These are phyloP conservation scores for Athalia cordata DNA, from an alignment of 2,888 invertebrate genomes.

Conservation along the genomic window DNA sequence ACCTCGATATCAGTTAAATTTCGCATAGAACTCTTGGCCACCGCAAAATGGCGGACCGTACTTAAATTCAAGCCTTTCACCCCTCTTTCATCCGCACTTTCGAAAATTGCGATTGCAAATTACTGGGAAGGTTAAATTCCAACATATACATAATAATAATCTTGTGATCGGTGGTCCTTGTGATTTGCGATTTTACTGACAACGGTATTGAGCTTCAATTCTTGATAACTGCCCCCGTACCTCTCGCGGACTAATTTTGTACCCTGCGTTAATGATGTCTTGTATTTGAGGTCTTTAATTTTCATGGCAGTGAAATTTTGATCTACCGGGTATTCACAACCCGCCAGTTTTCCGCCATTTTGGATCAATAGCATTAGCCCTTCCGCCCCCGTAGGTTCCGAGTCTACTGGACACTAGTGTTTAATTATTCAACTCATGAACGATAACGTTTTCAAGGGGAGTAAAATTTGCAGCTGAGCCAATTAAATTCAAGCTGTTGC, in stretches of 20 bases:
- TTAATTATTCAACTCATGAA: slow-evolving; percentile 19
- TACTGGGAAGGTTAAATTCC: too few relatives aligned
- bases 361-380: slow-evolving; percentile 39
- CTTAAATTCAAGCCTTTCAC: slow-evolving; percentile 7
- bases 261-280: too few relatives aligned
- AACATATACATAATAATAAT: too few relatives aligned
- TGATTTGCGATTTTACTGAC: too few relatives aligned
- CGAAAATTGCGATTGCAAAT: neutral
- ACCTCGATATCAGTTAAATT: slow-evolving; percentile 16
- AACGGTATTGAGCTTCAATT: too few relatives aligned
- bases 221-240: too few relatives aligned
- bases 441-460: neutral
- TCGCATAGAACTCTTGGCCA: slow-evolving; percentile 30
- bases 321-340: slow-evolving; percentile 4
- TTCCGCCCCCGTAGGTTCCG: neutral
- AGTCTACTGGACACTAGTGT: neutral
- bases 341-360: slow-evolving; percentile 41
- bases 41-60: slow-evolving; percentile 55
- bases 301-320: neutral
- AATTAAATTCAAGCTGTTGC: neutral
- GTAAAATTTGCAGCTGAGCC: neutral
- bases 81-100: slow-evolving; percentile 8
- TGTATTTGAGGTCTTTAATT: too few relatives aligned
- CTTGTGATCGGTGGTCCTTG: too few relatives aligned
- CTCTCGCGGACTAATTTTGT: too few relatives aligned